Evolutionary conservation across 2,113 vertebrate genomes (phyloP).

Genomic region (Pavo muticus): DNA sequence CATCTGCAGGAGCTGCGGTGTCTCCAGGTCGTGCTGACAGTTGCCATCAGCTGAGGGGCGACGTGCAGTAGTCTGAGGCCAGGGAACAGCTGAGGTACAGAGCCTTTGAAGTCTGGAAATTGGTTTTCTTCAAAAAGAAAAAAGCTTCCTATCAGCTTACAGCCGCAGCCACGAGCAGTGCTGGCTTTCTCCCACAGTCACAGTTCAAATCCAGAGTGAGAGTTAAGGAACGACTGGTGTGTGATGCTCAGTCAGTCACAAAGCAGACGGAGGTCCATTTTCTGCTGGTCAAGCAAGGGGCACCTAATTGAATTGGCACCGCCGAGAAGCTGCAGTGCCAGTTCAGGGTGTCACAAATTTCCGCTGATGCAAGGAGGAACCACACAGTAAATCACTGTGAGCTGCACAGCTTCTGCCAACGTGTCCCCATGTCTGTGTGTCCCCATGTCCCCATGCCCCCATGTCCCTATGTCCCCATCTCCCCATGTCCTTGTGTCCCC

Average conservation of each 20-base stretch:
- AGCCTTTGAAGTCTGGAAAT: constrained; percentile 41
- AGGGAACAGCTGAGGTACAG: not conserved
- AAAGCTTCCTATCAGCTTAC: not conserved
- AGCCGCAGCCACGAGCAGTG: not conserved
- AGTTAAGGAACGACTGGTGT: not conserved
- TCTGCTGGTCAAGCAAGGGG: not conserved
- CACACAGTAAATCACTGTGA: accelerated
- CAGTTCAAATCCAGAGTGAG: not conserved
- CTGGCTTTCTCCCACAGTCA: not conserved
- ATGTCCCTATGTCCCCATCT: too few relatives aligned
- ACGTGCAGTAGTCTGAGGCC: not conserved
- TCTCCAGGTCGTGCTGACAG: not conserved
- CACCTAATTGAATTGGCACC: not conserved
- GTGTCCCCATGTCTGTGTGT: not conserved
- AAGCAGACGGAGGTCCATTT: not conserved
- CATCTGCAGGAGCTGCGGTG: not conserved
- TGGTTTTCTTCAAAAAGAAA: constrained; percentile 28
- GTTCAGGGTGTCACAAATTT: not conserved
- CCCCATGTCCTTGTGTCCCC: too few relatives aligned
- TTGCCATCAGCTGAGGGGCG: not conserved
- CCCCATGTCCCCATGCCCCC: not conserved
- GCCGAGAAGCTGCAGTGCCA: not conserved
- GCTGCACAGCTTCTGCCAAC: not conserved
- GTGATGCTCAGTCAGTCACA: not conserved
- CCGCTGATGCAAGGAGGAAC: not conserved